A percentile compares a stretch with the other conserved stretches of the same genome.
Conservation (phyloP, 2,888 invertebrate species). For the Drosophila acutilabella region DNA sequence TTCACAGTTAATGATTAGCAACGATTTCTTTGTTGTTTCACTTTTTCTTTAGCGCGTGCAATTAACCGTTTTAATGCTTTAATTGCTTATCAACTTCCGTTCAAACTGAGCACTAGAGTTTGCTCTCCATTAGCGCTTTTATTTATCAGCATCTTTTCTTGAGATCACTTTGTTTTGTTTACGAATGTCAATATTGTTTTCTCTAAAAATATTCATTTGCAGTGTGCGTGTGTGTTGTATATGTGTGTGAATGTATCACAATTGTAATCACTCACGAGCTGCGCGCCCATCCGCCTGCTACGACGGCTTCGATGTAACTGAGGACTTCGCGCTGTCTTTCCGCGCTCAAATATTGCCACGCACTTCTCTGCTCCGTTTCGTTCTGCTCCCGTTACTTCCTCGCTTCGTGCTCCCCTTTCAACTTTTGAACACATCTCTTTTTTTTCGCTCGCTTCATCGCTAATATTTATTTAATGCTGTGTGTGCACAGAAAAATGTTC, state of each 20-base stretch:
- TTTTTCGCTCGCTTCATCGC: conserved; percentile 40
- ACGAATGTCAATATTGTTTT: conserved; percentile 15
- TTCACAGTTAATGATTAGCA: conserved; percentile 47
- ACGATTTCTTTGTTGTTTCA: conserved; percentile 6
- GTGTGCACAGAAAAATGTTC: conserved; percentile 30
- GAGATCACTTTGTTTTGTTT: conserved; percentile 38
- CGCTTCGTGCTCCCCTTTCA: conserved; percentile 17
- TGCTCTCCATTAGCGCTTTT: conserved; percentile 30
- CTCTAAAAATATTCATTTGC: no score
- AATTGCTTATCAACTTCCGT: conserved; percentile 57
- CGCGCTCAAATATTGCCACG: conserved; percentile 70
- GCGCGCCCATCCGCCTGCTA: conserved; percentile 58
- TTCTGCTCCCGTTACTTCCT: background rate
- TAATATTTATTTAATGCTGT: conserved; percentile 25
- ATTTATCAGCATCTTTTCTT: conserved; percentile 56
- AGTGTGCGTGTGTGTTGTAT: conserved; percentile 1
- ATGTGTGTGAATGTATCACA: conserved; percentile 13
- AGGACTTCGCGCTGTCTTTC: conserved; percentile 53
- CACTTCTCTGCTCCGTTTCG: conserved; percentile 28
- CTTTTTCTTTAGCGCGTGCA: background rate
- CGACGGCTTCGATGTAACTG: conserved; percentile 73
- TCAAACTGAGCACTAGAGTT: conserved; percentile 44
- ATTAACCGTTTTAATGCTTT: conserved; percentile 23
- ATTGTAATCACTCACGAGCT: conserved; percentile 25
- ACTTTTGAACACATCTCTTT: conserved; percentile 4